These are phyloP conservation scores for Mya arenaria DNA, from an alignment of 1,140 invertebrate genomes.

Conservation along the genomic window DNA sequence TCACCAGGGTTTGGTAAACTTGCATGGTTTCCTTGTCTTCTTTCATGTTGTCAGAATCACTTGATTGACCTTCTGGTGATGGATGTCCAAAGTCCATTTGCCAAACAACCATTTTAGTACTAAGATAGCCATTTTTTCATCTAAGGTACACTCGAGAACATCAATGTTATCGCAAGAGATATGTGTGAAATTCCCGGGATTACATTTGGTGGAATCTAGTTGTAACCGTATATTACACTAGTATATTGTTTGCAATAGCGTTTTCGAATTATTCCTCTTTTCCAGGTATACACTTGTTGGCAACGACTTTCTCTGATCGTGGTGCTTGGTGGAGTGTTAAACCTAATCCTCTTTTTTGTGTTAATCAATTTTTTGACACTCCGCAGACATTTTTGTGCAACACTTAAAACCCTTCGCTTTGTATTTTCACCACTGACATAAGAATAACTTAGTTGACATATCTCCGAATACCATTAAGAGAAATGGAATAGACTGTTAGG, in stretches of 20 bases:
- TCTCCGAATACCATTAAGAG: background rate
- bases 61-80: background rate
- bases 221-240: no score
- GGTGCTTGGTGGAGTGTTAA: conserved; percentile 44
- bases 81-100: background rate
- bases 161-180: conserved; percentile 33
- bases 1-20: background rate
- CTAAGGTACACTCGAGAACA: conserved; percentile 24
- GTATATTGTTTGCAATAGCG: background rate
- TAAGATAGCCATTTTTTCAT: conserved; percentile 26
- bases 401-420: conserved; percentile 9
- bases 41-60: no score
- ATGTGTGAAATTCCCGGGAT: no score
- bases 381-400: conserved; percentile 38
- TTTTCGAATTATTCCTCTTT: background rate
- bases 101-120: conserved; percentile 9
- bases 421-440: background rate
- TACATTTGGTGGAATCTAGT: no score
- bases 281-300: no score
- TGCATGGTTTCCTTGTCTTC: background rate
- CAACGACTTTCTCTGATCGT: conserved; percentile 34
- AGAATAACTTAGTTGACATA: background rate
- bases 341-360: conserved; percentile 50
- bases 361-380: conserved; percentile 38
- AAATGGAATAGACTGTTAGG: background rate